Evolutionary conservation across 2,888 invertebrate genomes (phyloP), one percentile per base, ranked within the genome.

Genomic region (Athetis lepigone): DNA sequence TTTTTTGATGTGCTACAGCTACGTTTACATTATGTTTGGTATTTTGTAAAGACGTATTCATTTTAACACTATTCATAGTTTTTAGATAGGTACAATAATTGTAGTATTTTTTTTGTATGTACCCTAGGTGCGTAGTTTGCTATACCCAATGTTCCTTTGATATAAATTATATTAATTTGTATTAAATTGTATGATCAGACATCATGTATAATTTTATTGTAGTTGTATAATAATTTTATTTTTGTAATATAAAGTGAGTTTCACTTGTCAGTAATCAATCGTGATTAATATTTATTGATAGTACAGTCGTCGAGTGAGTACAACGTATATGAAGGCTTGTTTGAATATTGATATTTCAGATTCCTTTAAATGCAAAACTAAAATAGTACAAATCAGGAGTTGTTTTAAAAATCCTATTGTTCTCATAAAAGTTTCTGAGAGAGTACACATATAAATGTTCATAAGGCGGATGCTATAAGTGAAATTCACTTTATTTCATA

Each of bases 1-100:
- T 89, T 89, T 89, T 88, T 90, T 82, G 80, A 89, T 75, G 84
- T 87, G 86, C 85, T 89, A 87, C 83, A 80, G 86, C 85, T 89
- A 87, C 83, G 80, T 87, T 85, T 84, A 84, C 78, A 80, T 60
- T 83, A 83, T 84, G 75, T 86, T 83, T 80, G 57, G 69, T 84
- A 83, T 84, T 84, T 79, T 83, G 73, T 64, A 59, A 66, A 78
- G 79, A 33, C 33, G 13, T 82, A 79, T 81, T 81, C 40, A 55
- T 71, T 72, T 72, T 40, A 71, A 63, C 72, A 67, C 60, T 63
- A 71, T 72, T 80, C 60, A 43, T 78, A 74, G 65, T 73, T 73
- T 80, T 67, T 70, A 74, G 66, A 67, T 82, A 80, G 80, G 68
- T 72, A 82, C 78, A 74, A 78, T 79, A 79, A 78, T 72, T 70